Conservation (phyloP, 2,797 vertebrate species). For the Sitta carolinensis region DNA sequence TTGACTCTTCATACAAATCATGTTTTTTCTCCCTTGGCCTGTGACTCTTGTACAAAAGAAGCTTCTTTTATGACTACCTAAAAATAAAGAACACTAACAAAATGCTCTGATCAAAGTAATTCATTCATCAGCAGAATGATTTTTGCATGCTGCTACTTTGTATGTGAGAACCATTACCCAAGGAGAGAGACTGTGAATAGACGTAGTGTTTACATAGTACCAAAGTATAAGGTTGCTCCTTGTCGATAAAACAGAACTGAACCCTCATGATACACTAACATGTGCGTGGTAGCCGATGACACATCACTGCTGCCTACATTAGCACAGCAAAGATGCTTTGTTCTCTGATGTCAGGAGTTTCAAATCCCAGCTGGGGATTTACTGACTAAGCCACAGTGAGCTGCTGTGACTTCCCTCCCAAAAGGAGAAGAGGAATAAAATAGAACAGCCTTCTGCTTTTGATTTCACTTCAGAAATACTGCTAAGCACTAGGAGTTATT, state of each 20-base stretch:
- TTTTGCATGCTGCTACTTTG: conserved; percentile 65
- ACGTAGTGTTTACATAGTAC: conserved; percentile 71
- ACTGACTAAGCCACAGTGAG: conserved; percentile 65
- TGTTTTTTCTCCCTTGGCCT: neutral
- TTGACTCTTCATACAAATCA: neutral
- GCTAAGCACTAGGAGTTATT: neutral
- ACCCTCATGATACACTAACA: conserved; percentile 38
- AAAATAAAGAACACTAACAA: conserved; percentile 52
- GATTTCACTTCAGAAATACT: neutral
- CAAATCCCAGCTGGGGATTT: conserved; percentile 69
- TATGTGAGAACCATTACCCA: conserved; percentile 63
- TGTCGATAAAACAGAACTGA: conserved; percentile 69
- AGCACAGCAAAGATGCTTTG: conserved; percentile 57
- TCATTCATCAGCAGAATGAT: conserved; percentile 59
- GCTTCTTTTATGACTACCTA: conserved; percentile 29
- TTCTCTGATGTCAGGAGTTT: conserved; percentile 73
- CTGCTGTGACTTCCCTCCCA: conserved; percentile 18
- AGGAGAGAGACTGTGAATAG: conserved; percentile 67
- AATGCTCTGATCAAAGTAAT: conserved; percentile 52
- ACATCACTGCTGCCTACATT: conserved; percentile 66
- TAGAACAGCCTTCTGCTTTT: conserved; percentile 43
- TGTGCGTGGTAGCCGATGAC: conserved; percentile 20
- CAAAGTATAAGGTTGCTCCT: conserved; percentile 75
- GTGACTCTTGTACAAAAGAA: neutral
- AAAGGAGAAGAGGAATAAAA: conserved; percentile 60